phyloP scores from a whole-genome alignment of 1,140 invertebrate genomes.

The Holotrichia oblita region DNA sequence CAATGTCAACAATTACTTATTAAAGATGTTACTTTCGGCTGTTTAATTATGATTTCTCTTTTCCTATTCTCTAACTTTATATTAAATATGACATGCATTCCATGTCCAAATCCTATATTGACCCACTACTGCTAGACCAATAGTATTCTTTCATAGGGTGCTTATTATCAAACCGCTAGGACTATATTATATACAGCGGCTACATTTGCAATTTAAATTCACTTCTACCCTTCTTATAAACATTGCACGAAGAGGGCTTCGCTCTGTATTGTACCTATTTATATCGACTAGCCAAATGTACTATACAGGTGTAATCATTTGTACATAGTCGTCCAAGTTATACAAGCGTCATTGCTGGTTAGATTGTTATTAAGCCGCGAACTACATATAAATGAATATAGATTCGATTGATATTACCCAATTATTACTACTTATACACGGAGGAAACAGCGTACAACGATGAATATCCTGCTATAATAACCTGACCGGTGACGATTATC shows the following conservation, averaged over 20 bases:
- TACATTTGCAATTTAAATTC: slow-evolving; percentile 31
- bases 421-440: no score
- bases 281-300: not conserved
- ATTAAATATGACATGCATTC: not conserved
- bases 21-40: no score
- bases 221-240: not conserved
- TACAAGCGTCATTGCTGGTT: no score
- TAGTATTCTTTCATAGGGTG: slow-evolving; percentile 10
- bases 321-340: no score
- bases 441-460: no score
- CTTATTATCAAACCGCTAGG: not conserved
- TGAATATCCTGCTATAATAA: no score
- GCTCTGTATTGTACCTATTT: not conserved
- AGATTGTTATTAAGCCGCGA: no score
- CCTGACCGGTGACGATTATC: no score
- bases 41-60: no score
- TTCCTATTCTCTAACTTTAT: not conserved
- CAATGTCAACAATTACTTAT: no score
- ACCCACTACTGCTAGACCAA: not conserved
- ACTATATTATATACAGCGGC: not conserved
- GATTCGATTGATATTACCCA: no score
- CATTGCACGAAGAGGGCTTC: not conserved
- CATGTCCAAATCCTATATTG: not conserved
- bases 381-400: no score
- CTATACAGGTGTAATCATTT: not conserved